phyloP scores from a whole-genome alignment of 2,888 invertebrate genomes.

The Germaria angustata region DNA sequence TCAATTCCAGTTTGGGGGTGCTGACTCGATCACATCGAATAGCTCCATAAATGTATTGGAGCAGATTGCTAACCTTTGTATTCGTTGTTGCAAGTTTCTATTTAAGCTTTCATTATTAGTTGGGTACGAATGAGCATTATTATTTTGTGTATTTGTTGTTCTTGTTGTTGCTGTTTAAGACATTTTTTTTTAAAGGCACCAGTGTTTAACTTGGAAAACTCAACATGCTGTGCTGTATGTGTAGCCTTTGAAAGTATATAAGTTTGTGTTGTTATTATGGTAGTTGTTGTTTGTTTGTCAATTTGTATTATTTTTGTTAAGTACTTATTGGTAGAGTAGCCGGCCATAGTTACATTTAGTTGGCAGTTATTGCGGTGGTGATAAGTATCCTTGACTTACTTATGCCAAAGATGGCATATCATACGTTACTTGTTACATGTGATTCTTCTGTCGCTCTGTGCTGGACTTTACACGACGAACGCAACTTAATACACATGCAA shows the following conservation, averaged over 20 bases:
- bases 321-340: conserved; percentile 41
- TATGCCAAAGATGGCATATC: conserved; percentile 66
- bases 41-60: conserved; percentile 30
- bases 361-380: conserved; percentile 52
- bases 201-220: conserved; percentile 41
- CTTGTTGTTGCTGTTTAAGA: conserved; percentile 23
- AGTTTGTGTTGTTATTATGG: neutral
- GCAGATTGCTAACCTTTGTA: conserved; percentile 47
- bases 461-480: conserved; percentile 20
- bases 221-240: conserved; percentile 43
- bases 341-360: conserved; percentile 34
- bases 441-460: conserved; percentile 57
- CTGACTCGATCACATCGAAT: conserved; percentile 22
- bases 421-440: conserved; percentile 59
- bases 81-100: conserved; percentile 48
- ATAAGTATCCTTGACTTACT: conserved; percentile 66
- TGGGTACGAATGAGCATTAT: neutral
- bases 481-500: conserved; percentile 4
- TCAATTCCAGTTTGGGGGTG: conserved; percentile 54
- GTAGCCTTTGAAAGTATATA: conserved; percentile 44
- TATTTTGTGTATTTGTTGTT: neutral
- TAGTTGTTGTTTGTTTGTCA: neutral
- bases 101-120: conserved; percentile 49
- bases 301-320: conserved; percentile 19
- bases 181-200: conserved; percentile 50